Base-by-base conservation (phyloP, 2,113 vertebrate species). In the Synchiropus splendidus region DNA sequence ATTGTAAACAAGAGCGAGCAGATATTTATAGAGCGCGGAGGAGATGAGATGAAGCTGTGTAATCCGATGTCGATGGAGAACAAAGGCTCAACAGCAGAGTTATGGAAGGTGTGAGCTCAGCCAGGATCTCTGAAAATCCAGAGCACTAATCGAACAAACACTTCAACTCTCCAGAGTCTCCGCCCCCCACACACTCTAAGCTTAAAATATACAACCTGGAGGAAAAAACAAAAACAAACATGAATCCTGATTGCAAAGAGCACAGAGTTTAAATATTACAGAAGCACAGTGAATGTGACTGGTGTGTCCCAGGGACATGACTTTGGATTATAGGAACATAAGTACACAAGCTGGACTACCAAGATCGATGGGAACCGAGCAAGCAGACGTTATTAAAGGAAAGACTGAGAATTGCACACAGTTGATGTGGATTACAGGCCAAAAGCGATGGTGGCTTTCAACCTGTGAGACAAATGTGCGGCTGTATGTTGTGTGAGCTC, bases 371-470 rank as follows among this genome's bases (percentile, higher is more conserved):
- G 1, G 12, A 31, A 61, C 46, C 58, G 72, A 46, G 48, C 48
- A 36, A 45, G 36, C 18, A 5, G 64, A 67, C 64, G 35, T 64
- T 67, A 74, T 69, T 68, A 74, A 74, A 72, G 51, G 45, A 58
- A 54, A 58, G 50, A 62, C 53, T 33, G 36, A 61, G 70, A 64
- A 74, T 74, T 74, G 65, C 67, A 47, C 35, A 37, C 51, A 66
- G 61, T 78, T 69, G 8, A 80, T 79, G 66, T 54, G 72, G 75
- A 80, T 78, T 73, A 78, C 59, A 67, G 40, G 17, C 2, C 12
- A 31, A 12, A 41, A 21, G 11, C 9, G 52, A 46, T 42, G 63
- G 39, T 51, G 33, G 15, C 14, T 34, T 45, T 34, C 18, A 34
- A n/a, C 12, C 1, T 31, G 15, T 11, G 16, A 44, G 4, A 6